Base-by-base conservation (phyloP, 2,797 vertebrate genomes). In the Myotis pilosus region DNA sequence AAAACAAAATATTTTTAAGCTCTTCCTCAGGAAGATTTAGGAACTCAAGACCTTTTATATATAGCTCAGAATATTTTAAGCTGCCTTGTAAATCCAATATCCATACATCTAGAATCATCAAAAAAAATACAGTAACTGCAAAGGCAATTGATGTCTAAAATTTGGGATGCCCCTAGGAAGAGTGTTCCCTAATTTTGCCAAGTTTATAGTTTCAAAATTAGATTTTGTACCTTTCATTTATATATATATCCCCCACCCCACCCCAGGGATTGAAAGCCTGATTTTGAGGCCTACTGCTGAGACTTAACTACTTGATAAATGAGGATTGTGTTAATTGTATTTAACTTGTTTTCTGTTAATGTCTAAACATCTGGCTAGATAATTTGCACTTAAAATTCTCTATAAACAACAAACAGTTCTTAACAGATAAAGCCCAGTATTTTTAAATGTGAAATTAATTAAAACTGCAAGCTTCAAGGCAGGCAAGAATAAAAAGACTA, bases 261-360 rank as follows among this genome's bases (percentile, higher is more conserved):
- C 41, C 41, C 74, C 64, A 55, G 13, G 86, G 44, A 94, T 82
- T 85, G 90, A 97, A 83, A 96, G 87, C 84, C 78, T 72, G 22
- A 81, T 87, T 95, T 79, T 96, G 57, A 57, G 62, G 57, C 71
- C 86, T 95, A 94, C 94, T 22, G 5, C 95, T 98, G 96, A 97
- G 97, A 98, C 98, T 95, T 97, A 98, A 98, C 95, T 95, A 96
- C 95, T 98, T 97, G 97, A 98, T 98, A 98, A 98, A 95, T 47
- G 64, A 98, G 81, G 90, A 95, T 78, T 94, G 80, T 79, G 68
- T 92, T 98, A 95, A 97, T 97, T 98, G 82, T 96, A 95, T 96
- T 98, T 97, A 97, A 97, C 97, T 95, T 96, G 78, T 97, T 97
- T 97, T 78, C 74, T 95, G 81, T 96, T 95, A 82, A 87, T 97